Conservation (phyloP, 2,113 vertebrate genomes). For the Pica pica region DNA sequence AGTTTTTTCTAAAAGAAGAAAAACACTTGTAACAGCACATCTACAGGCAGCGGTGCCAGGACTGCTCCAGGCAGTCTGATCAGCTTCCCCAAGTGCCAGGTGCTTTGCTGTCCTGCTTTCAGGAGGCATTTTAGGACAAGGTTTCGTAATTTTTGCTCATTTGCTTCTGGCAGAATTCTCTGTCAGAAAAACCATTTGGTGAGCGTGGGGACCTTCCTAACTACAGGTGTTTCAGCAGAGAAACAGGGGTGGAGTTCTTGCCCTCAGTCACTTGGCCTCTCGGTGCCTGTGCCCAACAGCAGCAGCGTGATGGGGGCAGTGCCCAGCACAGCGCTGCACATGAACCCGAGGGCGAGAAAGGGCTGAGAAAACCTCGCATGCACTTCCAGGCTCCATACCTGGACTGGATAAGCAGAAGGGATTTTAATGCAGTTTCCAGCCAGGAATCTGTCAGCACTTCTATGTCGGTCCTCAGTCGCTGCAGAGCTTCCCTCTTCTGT, state of each 20-base stretch:
- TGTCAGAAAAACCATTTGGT: neutral
- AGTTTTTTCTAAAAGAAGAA: conserved; percentile 83
- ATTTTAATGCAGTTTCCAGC: conserved; percentile 94
- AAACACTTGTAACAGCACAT: neutral
- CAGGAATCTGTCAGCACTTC: conserved; percentile 94
- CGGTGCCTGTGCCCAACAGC: neutral
- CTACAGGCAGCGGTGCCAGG: neutral
- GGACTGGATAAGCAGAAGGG: conserved; percentile 93
- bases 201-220: neutral
- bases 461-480: conserved; percentile 87
- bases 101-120: neutral
- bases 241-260: neutral
- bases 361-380: neutral
- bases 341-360: neutral
- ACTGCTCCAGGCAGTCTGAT: neutral
- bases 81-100: neutral
- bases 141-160: neutral
- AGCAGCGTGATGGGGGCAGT: neutral
- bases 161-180: neutral
- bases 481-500: conserved; percentile 87
- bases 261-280: neutral
- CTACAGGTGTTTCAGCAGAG: neutral
- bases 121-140: neutral
- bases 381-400: conserved; percentile 72
- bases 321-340: neutral